Evolutionary conservation across 2,797 vertebrate species (phyloP).

Genomic region (Pipistrellus pygmaeus): DNA sequence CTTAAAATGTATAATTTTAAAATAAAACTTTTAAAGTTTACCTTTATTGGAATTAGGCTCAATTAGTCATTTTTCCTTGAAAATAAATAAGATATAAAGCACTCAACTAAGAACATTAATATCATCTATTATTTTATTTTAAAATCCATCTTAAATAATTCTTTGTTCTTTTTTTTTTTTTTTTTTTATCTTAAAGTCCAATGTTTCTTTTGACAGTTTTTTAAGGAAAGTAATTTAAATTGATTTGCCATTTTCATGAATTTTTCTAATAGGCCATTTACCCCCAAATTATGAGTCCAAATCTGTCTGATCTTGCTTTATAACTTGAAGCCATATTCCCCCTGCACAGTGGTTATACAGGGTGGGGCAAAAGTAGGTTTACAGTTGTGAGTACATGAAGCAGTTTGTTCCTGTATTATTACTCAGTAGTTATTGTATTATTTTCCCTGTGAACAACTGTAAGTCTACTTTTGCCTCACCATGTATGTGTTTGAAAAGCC

Average conservation of each 20-base stretch:
- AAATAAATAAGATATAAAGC: slow-evolving; percentile 9
- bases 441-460: neutral
- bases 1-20: slow-evolving; percentile 27
- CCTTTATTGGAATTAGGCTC: neutral
- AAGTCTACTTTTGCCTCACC: neutral
- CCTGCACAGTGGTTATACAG: neutral
- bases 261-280: slow-evolving; percentile 5
- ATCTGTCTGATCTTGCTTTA: neutral
- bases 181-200: neutral
- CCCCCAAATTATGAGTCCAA: neutral
- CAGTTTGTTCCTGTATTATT: neutral
- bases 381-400: neutral
- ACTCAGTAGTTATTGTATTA: neutral
- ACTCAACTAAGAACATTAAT: slow-evolving; percentile 29
- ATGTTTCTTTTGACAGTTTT: slow-evolving; percentile 10
- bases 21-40: neutral
- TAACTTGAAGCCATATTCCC: neutral
- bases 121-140: neutral
- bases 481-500: neutral
- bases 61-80: slow-evolving; percentile 37
- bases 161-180: neutral
- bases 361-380: neutral
- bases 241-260: neutral
- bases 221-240: slow-evolving; percentile 29
- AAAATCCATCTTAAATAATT: neutral